A percentile compares a stretch with the other conserved stretches of the same genome.
Evolutionary conservation across 1,140 invertebrate species (phyloP).

Genomic region (Acromyrmex heyeri): DNA sequence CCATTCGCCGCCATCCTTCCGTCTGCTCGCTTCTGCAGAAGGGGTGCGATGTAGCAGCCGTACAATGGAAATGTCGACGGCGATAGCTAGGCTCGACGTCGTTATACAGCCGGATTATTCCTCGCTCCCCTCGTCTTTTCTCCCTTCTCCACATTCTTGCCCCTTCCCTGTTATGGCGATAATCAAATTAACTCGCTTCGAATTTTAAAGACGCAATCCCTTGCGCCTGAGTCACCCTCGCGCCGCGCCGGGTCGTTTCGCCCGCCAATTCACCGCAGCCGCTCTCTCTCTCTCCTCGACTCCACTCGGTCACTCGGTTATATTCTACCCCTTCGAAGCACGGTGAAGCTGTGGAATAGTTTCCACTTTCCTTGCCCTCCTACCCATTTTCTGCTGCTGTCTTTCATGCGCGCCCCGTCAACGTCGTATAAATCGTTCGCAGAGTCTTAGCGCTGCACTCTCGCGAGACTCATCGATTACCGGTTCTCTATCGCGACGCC

Average conservation of each 20-base stretch:
- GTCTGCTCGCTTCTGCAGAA: slow-evolving; percentile 34
- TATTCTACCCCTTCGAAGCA: slow-evolving; percentile 24
- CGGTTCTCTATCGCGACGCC: slow-evolving; percentile 37
- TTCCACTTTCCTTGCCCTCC: neutral
- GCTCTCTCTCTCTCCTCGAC: slow-evolving; percentile 9
- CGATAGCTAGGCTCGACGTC: slow-evolving; percentile 73
- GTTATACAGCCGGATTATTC: slow-evolving; percentile 83
- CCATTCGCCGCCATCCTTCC: slow-evolving; percentile 59
- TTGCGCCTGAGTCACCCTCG: slow-evolving; percentile 2
- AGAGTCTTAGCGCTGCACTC: slow-evolving; percentile 25
- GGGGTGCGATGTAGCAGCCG: slow-evolving; percentile 53
- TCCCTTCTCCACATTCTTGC: neutral
- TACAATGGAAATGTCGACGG: slow-evolving; percentile 72
- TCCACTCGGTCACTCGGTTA: slow-evolving; percentile 65
- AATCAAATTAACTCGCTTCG: slow-evolving; percentile 79
- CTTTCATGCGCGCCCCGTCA: slow-evolving; percentile 41
- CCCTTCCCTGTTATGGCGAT: slow-evolving; percentile 67
- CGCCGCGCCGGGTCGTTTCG: neutral
- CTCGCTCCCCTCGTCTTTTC: slow-evolving; percentile 54
- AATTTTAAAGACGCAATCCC: slow-evolving; percentile 69
- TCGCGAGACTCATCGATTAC: slow-evolving; percentile 53
- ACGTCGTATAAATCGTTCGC: slow-evolving; percentile 47
- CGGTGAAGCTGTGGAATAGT: slow-evolving; percentile 14
- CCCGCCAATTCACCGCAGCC: slow-evolving; percentile 62
- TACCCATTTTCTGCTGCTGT: slow-evolving; percentile 26